Evolutionary conservation across 2,888 invertebrate species (phyloP), one percentile per base, ranked within the genome.

Genomic region (Osmoderma eremita): DNA sequence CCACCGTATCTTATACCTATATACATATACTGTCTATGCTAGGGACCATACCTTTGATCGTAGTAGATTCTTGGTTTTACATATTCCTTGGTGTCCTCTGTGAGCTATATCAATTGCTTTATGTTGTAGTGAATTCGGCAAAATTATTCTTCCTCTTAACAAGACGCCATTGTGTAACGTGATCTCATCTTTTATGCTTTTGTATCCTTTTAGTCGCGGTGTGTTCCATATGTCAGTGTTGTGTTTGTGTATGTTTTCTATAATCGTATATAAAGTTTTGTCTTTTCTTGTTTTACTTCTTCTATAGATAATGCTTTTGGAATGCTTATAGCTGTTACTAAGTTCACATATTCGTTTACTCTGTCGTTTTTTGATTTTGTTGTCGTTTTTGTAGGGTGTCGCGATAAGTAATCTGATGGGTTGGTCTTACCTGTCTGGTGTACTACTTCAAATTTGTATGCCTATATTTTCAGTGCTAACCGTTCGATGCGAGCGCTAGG

Each of bases 211-310:
- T 42, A 42, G 42, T 42, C 15, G 1, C n/a, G 13, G 12, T 13
- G 42, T 42, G 12, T 42, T 42, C 39, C 39, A 39, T 39, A 39
- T 39, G 39, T 10, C n/a, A n/a, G 39, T 39, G 39, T 39, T 39
- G n/a, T 42, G 12, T 42, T 42, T 42, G 12, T 42, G 42, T 42
- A 42, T 12, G 42, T 42, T 42, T 42, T n/a, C 42, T n/a, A 42
- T 42, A 13, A 42, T 42, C 13, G n/a, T 42, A n/a, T n/a, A n/a
- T 42, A 42, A 42, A n/a, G 15, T 13, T 10, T 42, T 42, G 15
- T 42, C 42, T 42, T 42, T 45, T 68, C 12, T 65, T 58, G 42
- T 0, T 66, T 45, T 63, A 63, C 18, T 58, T 65, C 48, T 10
- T 65, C 12, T 17, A 18, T 63, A n/a, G 66, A 51, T 15, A 50